Percentiles rank a stretch among this genome's conserved stretches.
These are phyloP conservation scores for Ecliptopera silaceata DNA, from an alignment of 2,888 invertebrate genomes.

Conservation along the genomic window DNA sequence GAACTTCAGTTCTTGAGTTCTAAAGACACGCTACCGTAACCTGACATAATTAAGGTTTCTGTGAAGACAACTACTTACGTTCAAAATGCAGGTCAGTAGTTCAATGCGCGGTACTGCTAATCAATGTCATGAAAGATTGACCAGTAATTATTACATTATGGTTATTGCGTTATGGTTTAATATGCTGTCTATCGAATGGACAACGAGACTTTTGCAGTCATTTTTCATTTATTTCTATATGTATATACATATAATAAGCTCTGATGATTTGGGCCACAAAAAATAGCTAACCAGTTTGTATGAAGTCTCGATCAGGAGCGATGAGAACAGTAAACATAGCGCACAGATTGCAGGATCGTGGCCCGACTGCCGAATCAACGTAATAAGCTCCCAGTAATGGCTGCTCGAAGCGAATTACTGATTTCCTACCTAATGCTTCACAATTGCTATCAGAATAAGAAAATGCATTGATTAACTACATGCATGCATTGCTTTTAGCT, in stretches of 20 bases:
- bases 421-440: constrained; percentile 2
- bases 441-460: not conserved
- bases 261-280: constrained; percentile 19
- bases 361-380: constrained; percentile 25
- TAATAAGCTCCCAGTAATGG: constrained; percentile 5
- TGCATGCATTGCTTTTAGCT: not conserved
- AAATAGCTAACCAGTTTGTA: constrained; percentile 41
- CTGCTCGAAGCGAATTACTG: not conserved
- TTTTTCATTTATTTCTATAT: too few species aligned
- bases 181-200: too few species aligned
- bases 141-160: too few species aligned
- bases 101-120: too few species aligned
- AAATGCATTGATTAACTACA: not conserved
- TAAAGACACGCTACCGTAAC: too few species aligned
- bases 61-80: too few species aligned
- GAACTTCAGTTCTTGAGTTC: too few species aligned
- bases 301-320: constrained; percentile 47
- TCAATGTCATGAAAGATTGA: too few species aligned
- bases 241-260: too few species aligned
- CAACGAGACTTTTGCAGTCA: too few species aligned
- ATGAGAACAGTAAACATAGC: constrained; percentile 48
- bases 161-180: not conserved
- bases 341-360: constrained; percentile 44
- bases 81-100: too few species aligned
- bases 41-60: too few species aligned